Percentiles rank a stretch among this genome's conserved stretches.
Evolutionary conservation across 2,113 vertebrate genomes (phyloP).

Genomic region (Brachionichthys hirsutus): DNA sequence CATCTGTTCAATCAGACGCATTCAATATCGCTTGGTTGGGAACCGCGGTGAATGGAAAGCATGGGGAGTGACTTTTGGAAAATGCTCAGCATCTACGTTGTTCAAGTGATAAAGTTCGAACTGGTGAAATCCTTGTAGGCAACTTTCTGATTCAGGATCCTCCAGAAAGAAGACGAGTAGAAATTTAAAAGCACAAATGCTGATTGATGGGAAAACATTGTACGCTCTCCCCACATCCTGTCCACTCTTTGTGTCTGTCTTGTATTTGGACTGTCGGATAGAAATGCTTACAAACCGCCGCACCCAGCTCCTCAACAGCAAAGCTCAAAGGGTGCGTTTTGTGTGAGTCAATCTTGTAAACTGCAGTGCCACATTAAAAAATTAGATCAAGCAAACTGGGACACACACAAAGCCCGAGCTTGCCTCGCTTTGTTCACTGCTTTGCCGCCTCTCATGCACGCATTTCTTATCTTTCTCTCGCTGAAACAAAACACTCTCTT

Average conservation of each 20-base stretch:
- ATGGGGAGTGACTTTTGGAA: conserved; percentile 8
- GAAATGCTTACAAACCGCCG: conserved; percentile 33
- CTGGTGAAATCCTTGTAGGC: background rate
- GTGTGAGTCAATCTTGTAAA: conserved; percentile 56
- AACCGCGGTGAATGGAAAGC: background rate
- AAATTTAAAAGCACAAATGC: too few relatives aligned
- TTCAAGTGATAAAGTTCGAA: conserved; percentile 1
- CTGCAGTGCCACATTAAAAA: conserved; percentile 48
- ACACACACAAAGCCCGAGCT: conserved; percentile 50
- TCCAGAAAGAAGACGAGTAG: too few relatives aligned
- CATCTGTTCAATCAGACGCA: conserved; percentile 21
- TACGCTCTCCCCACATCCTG: too few relatives aligned
- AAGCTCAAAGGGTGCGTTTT: conserved; percentile 35
- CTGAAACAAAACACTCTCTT: conserved; percentile 10
- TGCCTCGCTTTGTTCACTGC: conserved; percentile 28
- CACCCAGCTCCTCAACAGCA: conserved; percentile 20
- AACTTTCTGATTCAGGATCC: too few relatives aligned
- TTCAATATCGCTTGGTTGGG: conserved; percentile 13
- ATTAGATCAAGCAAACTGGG: conserved; percentile 62
- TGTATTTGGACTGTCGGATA: conserved; percentile 36
- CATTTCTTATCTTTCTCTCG: conserved; percentile 14
- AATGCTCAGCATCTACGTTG: conserved; percentile 2
- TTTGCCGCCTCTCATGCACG: conserved; percentile 29
- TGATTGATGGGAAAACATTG: too few relatives aligned
- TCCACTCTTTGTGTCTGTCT: conserved; percentile 53